Base-by-base conservation (phyloP, 2,797 vertebrate species). In the Muscicapa striata region DNA sequence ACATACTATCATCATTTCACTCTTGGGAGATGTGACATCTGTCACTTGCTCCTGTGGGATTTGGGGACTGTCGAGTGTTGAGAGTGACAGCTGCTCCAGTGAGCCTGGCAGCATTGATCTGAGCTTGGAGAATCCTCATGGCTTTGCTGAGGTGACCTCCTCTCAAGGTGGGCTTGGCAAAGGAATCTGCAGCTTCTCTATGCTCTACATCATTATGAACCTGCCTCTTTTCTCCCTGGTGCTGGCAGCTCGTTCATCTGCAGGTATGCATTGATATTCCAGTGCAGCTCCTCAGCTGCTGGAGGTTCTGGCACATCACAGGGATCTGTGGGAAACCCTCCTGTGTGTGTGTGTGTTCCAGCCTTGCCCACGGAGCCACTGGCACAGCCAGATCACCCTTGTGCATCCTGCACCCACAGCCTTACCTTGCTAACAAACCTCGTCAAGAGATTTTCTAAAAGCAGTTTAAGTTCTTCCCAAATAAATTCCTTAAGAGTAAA, bases 141-240 rank as follows among this genome's bases (percentile, higher is more conserved):
- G 72, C 73, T 72, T 75, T n/a, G 49, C 30, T 29, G 52, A 40
- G 66, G 27, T 54, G 43, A 72, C 40, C 49, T 93, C 26, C 66
- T 83, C 46, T 23, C 24, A 9, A 4, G 51, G 43, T 40, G 51
- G 29, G 51, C 55, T 75, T 20, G 64, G 11, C 51, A 55, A n/a
- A 45, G 51, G 40, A 30, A 6, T 3, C 87, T 54, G 15, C 41
- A 30, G 36, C 68, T 77, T 70, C 69, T 32, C 21, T 13, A 0
- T 17, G 17, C 36, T 63, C 45, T 46, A 0, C 18, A 27, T 13
- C 5, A 6, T 41, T 74, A 1, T 0, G 27, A 83, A 45, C 73
- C 72, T 87, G 27, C 61, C 67, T 61, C 89, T 70, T 34, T 49
- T 3, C 48, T 79, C 6, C 6, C 52, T 73, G 0, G 0, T 70